Conservation (phyloP, 2,888 invertebrate genomes). For the Leucoma salicis region DNA sequence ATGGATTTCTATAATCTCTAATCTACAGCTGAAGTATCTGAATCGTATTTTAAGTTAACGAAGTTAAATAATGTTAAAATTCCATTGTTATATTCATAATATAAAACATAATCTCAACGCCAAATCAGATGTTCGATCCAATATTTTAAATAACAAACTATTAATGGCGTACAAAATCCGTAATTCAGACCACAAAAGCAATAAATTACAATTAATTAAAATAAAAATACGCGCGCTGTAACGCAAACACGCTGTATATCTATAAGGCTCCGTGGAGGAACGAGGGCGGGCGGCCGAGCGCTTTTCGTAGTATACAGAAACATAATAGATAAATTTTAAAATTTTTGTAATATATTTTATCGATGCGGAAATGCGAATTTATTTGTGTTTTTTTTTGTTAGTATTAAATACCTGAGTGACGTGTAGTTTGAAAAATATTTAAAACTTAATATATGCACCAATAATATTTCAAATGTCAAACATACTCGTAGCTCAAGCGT, state of each 20-base stretch:
- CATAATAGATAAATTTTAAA: conserved; percentile 39
- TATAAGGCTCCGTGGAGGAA: conserved; percentile 74
- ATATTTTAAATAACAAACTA: conserved; percentile 7
- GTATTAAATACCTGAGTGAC: too few relatives aligned
- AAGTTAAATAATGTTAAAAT: too few relatives aligned
- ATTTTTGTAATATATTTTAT: background rate
- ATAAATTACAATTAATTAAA: conserved; percentile 46
- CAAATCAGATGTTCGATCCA: conserved; percentile 2
- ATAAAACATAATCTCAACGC: background rate
- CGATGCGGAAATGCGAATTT: conserved; percentile 1
- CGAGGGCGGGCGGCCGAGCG: conserved; percentile 73
- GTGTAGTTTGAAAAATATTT: too few relatives aligned
- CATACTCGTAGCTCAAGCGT: too few relatives aligned
- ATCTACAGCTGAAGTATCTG: too few relatives aligned
- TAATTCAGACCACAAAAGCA: conserved; percentile 20
- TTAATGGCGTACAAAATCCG: conserved; percentile 6
- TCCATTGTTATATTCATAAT: too few relatives aligned
- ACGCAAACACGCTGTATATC: conserved; percentile 60
- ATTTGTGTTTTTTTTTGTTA: background rate
- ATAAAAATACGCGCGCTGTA: conserved; percentile 29
- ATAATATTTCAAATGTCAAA: too few relatives aligned
- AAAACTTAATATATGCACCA: too few relatives aligned
- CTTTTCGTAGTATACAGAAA: conserved; percentile 42
- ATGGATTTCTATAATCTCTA: too few relatives aligned
- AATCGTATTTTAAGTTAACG: too few relatives aligned